Percentiles rank a stretch among this genome's conserved stretches.
Evolutionary conservation across 2,888 invertebrate species (phyloP).

Genomic region (Augiades crinisus): DNA sequence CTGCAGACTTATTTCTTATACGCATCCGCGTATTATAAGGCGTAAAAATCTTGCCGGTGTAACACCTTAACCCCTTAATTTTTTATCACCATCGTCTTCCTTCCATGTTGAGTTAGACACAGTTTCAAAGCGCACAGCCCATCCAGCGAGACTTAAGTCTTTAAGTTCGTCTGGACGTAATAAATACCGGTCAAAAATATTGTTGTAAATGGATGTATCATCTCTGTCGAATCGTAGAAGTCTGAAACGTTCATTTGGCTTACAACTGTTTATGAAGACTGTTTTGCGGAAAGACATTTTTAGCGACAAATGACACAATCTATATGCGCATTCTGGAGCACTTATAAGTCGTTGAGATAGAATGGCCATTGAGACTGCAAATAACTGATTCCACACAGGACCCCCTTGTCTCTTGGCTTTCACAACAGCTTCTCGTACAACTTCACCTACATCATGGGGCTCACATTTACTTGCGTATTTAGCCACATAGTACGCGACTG

Average conservation of each 20-base stretch:
- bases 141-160: constrained; percentile 39
- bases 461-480: constrained; percentile 42
- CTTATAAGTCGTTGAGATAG: constrained; percentile 36
- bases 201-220: constrained; percentile 34
- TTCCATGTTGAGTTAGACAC: constrained; percentile 22
- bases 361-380: constrained; percentile 30
- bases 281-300: constrained; percentile 36
- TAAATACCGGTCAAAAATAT: constrained; percentile 39
- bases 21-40: no score
- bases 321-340: constrained; percentile 41
- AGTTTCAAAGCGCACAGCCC: constrained; percentile 34
- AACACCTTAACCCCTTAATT: no score
- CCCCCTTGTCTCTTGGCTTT: constrained; percentile 34
- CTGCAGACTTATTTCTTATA: no score
- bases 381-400: constrained; percentile 35
- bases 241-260: constrained; percentile 38
- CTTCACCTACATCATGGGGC: constrained; percentile 38
- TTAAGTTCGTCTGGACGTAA: constrained; percentile 32
- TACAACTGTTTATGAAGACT: constrained; percentile 41
- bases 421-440: constrained; percentile 33
- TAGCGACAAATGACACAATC: constrained; percentile 40
- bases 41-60: no score
- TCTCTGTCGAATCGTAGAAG: constrained; percentile 39
- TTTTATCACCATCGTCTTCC: constrained; percentile 35
- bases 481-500: constrained; percentile 43